Evolutionary conservation across 2,797 vertebrate species (phyloP), one percentile per base, ranked within the genome.

Genomic region (Melanotaenia boesemani): DNA sequence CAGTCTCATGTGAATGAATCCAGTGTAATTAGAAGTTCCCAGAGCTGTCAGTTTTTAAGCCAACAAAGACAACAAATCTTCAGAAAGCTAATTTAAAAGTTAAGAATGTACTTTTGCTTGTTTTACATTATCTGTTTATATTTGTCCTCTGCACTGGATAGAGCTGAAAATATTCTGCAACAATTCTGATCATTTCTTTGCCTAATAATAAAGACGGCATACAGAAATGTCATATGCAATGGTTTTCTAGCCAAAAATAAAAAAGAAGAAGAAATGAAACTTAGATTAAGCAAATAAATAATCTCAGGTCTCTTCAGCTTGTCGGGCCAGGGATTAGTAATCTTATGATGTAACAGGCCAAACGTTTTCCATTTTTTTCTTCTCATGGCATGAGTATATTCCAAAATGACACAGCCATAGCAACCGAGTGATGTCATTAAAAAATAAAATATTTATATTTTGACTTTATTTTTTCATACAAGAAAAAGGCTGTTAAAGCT

Each of bases 1-100:
- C 46, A 36, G 28, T 24, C 65, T 63, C 44, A 2, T 58, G 26
- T 62, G 69, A 55, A 77, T 57, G 2, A 70, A 76, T 65, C 63
- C 18, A 58, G 11, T 10, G 30, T 16, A 30, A 54, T 2, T 24
- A 32, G 16, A 8, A 34, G 59, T 68, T 67, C 63, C 68, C 69
- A 69, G 12, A 4, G 0, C 22, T 61, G 73, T 72, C 73, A 22
- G 5, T 11, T 56, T 26, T 52, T 63, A 55, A 55, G 24, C 13
- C 41, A 24, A 18, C 59, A 6, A 18, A 30, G 36, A 5, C 1
- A 20, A 48, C 0, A 57, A 39, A 59, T 16, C 11, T 73, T 46
- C 54, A 46, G 69, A 72, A n/a, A 16, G 13, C 2, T 46, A 2
- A 6, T 12, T 4, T 26, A 65, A 32, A 61, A 52, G 36, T 57